Conservation (phyloP, 2,888 invertebrate genomes). For the Cremastinae sp. region DNA sequence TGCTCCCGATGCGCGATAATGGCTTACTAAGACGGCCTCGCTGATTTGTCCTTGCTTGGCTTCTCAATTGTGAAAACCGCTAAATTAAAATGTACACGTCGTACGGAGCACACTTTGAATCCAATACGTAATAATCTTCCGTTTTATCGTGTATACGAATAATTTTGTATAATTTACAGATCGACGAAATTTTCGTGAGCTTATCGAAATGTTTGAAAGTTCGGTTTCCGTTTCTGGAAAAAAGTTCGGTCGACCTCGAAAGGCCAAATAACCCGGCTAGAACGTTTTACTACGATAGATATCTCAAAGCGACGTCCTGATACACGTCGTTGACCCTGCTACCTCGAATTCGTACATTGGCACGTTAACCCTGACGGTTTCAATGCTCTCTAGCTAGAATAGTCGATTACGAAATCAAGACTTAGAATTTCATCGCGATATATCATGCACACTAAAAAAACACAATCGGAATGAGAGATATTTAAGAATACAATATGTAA, state of each 20-base stretch:
- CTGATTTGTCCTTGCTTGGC: no score
- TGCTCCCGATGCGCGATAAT: slow-evolving; percentile 3
- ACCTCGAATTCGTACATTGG: slow-evolving; percentile 59
- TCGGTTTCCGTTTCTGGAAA: no score
- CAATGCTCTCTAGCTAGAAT: slow-evolving; percentile 39
- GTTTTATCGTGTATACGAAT: no score
- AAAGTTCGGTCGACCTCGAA: no score
- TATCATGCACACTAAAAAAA: not conserved
- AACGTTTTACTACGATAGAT: slow-evolving; percentile 15
- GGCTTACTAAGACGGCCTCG: not conserved
- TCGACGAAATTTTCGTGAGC: no score
- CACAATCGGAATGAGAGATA: not conserved
- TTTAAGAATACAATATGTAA: not conserved
- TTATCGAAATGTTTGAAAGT: no score
- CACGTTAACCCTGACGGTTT: slow-evolving; percentile 61
- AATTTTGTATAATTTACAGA: no score
- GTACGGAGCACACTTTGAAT: no score
- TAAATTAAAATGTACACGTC: no score
- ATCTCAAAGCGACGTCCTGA: slow-evolving; percentile 10
- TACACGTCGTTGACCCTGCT: slow-evolving; percentile 54
- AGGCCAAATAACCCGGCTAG: no score
- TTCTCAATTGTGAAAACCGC: no score
- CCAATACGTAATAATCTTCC: no score
- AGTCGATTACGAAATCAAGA: slow-evolving; percentile 17
- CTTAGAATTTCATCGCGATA: slow-evolving; percentile 29